phyloP scores from a whole-genome alignment of 30 jellyfish, hydroid and myxozoan genomes.

The Nemopilema nomurai region DNA sequence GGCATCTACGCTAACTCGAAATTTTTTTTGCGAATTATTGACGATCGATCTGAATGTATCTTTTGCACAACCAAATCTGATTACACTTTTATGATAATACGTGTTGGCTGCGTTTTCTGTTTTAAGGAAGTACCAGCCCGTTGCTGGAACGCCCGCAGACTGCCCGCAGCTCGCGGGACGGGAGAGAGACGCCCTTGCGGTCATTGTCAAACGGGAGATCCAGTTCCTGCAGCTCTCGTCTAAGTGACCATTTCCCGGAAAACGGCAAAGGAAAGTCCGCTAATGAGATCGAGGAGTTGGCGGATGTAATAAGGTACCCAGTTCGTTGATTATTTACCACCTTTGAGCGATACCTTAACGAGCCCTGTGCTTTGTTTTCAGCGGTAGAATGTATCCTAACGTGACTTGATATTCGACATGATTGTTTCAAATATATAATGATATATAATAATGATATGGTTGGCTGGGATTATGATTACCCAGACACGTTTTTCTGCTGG shows the following conservation, averaged over 20 bases:
- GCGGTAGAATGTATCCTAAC: too few species aligned
- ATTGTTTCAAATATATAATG: too few species aligned
- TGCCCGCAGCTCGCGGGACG: conserved; percentile 35
- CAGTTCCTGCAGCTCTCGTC: conserved; percentile 42
- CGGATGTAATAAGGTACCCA: conserved; percentile 39
- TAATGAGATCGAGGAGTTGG: conserved; percentile 27
- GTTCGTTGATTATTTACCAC: conserved; percentile 1
- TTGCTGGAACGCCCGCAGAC: conserved; percentile 36
- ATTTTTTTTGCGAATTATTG: too few species aligned
- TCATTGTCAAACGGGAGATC: conserved; percentile 18
- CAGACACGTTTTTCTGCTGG: too few species aligned
- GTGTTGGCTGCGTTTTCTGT: not conserved
- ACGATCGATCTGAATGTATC: too few species aligned
- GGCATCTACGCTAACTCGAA: too few species aligned
- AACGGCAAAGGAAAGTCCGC: conserved; percentile 4
- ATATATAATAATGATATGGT: too few species aligned
- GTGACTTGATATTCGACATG: too few species aligned
- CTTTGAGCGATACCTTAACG: too few species aligned
- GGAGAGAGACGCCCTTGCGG: conserved; percentile 49
- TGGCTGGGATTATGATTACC: too few species aligned
- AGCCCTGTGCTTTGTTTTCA: too few species aligned
- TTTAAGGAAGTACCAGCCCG: conserved; percentile 2
- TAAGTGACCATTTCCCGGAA: conserved; percentile 33
- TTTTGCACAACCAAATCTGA: not conserved
- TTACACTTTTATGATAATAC: not conserved